phyloP scores from a whole-genome alignment of 2,113 vertebrate species.

The Menura novaehollandiae region DNA sequence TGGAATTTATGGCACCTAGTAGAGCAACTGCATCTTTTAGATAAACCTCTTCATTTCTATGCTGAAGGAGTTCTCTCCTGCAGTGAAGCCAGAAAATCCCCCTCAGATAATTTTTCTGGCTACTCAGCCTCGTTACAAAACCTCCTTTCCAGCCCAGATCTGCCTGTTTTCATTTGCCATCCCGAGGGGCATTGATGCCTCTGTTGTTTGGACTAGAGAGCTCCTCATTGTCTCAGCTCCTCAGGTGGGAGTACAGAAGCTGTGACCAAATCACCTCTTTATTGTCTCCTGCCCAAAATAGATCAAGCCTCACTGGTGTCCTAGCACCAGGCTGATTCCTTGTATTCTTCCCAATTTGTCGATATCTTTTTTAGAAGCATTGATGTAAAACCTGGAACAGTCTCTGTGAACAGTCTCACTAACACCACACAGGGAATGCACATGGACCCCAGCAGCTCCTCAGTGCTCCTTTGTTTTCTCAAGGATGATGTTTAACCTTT shows the following conservation, averaged over 20 bases:
- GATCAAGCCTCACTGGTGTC: background rate
- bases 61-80: background rate
- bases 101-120: background rate
- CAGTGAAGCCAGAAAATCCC: background rate
- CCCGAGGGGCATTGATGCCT: background rate
- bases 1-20: background rate
- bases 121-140: background rate
- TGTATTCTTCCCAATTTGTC: background rate
- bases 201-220: background rate
- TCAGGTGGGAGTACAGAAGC: background rate
- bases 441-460: background rate
- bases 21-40: background rate
- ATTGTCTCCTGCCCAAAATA: background rate
- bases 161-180: background rate
- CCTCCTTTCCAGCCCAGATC: background rate
- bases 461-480: background rate
- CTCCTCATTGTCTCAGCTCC: background rate
- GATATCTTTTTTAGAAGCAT: background rate
- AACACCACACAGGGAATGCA: background rate
- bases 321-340: background rate
- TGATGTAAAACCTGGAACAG: background rate
- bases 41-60: background rate
- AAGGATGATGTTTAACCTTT: background rate
- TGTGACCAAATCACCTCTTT: background rate
- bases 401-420: background rate